A percentile compares a stretch with the other conserved stretches of the same genome.
These are phyloP conservation scores for Pseudopleuronectes americanus DNA, from an alignment of 2,797 vertebrate genomes.

Conservation along the genomic window DNA sequence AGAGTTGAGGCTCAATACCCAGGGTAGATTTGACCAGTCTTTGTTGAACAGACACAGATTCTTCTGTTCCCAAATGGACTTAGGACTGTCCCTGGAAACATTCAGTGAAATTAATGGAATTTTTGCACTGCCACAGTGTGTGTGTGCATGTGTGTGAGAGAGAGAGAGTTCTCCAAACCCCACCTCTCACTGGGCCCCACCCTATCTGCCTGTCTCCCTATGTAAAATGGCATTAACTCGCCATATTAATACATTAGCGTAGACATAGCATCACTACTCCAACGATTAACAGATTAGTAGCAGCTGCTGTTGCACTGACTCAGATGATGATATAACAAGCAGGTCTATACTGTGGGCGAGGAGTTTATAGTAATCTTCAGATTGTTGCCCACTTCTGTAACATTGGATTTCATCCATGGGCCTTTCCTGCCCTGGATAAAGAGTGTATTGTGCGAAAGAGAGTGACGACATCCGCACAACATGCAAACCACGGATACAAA, in stretches of 20 bases:
- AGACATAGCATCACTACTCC: constrained; percentile 60
- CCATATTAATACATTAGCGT: constrained; percentile 19
- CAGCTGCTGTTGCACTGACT: constrained; percentile 63
- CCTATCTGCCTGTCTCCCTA: constrained; percentile 1
- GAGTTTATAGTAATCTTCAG: constrained; percentile 71
- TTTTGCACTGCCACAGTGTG: constrained; percentile 47
- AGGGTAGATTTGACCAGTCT: constrained; percentile 15
- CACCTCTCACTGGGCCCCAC: not conserved
- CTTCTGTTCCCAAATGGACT: constrained; percentile 59
- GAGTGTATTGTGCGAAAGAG: constrained; percentile 66
- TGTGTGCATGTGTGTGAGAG: constrained; percentile 49
- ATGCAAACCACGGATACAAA: constrained; percentile 46
- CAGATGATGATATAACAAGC: constrained; percentile 58
- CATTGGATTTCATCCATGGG: constrained; percentile 54
- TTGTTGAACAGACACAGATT: constrained; percentile 51
- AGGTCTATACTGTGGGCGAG: constrained; percentile 40
- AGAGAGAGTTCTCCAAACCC: constrained; percentile 7
- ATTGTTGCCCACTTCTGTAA: constrained; percentile 50
- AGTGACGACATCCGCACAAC: constrained; percentile 66
- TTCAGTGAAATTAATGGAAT: constrained; percentile 66
- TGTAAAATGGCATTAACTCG: constrained; percentile 25
- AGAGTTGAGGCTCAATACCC: constrained; percentile 1
- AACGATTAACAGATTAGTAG: constrained; percentile 59
- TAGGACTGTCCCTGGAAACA: constrained; percentile 62
- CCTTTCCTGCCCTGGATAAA: constrained; percentile 77